Evolutionary conservation across 2,113 vertebrate species (phyloP), one percentile per base, ranked within the genome.

Genomic region (Spea multiplicata): DNA sequence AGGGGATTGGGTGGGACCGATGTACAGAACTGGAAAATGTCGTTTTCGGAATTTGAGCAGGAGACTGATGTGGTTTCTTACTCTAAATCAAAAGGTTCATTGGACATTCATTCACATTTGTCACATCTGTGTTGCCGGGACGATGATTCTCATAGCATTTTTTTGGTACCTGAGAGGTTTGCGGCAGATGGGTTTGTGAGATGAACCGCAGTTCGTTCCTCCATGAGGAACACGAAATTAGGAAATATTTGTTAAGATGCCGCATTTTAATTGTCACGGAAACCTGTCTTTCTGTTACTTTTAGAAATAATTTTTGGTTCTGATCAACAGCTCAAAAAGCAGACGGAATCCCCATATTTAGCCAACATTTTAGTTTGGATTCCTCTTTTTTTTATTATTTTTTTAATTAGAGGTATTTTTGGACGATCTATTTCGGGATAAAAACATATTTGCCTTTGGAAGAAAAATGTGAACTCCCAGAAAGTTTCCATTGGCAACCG

Each of bases 361-460:
- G 50, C n/a, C 59, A 55, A 57, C 66, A 4, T 71, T 17, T 9
- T 10, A 10, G 50, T 7, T 10, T 52, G 1, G 6, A 52, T 52
- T 52, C 9, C 17, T 10, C 44, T 66, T 12, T 44, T 66, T 66
- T 30, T 66, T 50, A 5, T 5, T 69, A 53, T 7, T 73, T 67
- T 55, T 75, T 73, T 57, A 17, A 13, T 49, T 5, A 7, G 66
- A 46, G 53, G 44, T 48, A 71, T 78, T 78, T 71, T 78, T 53
- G 53, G 76, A 64, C 9, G 68, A 7, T 16, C 16, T 71, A 78
- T 78, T 75, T 78, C 9, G 13, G 76, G 57, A 78, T 64, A 68
- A 62, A 78, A 78, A 78, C 64, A 65, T 69, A 70, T 78, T 78
- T 78, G 68, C 46, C 57, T 71, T 71, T 78, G 76, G 57, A 55